Percentiles rank a stretch among this genome's conserved stretches.
These are phyloP conservation scores for Nothoprocta perdicaria DNA, from an alignment of 2,113 vertebrate genomes.

Conservation along the genomic window DNA sequence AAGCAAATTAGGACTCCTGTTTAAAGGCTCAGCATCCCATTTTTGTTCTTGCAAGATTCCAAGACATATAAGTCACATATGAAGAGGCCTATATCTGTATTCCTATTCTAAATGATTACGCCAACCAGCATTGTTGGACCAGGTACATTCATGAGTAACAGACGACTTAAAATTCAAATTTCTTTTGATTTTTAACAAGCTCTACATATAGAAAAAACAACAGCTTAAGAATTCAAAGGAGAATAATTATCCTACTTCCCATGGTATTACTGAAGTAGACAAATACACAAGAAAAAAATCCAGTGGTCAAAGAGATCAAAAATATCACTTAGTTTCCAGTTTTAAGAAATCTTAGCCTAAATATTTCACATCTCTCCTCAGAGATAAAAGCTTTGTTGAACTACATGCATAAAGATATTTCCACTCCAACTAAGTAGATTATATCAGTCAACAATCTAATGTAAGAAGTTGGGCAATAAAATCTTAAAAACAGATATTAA, in stretches of 20 bases:
- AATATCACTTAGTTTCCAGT: neutral
- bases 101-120: neutral
- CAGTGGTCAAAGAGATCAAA: neutral
- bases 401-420: neutral
- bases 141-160: neutral
- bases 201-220: neutral
- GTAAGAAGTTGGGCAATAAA: neutral
- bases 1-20: conserved; percentile 58
- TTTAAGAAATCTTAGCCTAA: neutral
- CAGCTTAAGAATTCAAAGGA: neutral
- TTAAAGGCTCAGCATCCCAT: conserved; percentile 50
- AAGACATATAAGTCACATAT: neutral
- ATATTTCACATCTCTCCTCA: neutral
- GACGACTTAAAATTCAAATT: neutral
- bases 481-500: neutral
- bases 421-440: neutral
- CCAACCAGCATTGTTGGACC: neutral
- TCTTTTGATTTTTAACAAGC: neutral
- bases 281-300: neutral
- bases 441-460: neutral
- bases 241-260: neutral
- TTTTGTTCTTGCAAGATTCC: neutral
- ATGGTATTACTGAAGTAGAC: neutral
- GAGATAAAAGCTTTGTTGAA: neutral
- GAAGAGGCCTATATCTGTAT: neutral